A percentile compares a stretch with the other conserved stretches of the same genome.
Evolutionary conservation across 2,113 vertebrate genomes (phyloP).

Genomic region (Acrocephalus arundinaceus): DNA sequence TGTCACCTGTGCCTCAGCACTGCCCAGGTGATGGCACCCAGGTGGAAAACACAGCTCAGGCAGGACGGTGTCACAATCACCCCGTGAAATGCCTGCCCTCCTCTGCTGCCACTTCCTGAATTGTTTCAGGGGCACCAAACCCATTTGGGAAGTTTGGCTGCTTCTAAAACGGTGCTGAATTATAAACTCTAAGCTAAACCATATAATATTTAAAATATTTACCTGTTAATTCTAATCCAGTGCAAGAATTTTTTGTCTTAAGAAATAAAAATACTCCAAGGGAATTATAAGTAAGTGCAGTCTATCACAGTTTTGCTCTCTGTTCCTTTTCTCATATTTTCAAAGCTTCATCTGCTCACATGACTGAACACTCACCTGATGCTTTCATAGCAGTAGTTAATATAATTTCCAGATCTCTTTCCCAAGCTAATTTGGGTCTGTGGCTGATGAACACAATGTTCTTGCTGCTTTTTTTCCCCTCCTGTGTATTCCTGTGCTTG

Average conservation of each 20-base stretch:
- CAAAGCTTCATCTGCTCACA: background rate
- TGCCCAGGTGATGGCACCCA: background rate
- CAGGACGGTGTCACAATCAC: background rate
- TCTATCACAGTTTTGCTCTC: background rate
- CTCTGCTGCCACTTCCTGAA: background rate
- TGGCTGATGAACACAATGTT: background rate
- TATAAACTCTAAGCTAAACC: background rate
- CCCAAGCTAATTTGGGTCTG: background rate
- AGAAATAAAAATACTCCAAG: background rate
- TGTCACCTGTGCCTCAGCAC: background rate
- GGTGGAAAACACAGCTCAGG: background rate
- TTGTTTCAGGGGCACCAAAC: background rate
- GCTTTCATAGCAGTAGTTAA: background rate
- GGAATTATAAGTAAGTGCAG: background rate
- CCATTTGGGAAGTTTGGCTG: rapidly evolving
- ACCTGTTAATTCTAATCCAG: background rate
- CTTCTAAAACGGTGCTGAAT: background rate
- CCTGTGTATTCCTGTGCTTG: background rate
- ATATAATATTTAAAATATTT: background rate
- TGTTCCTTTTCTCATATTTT: background rate
- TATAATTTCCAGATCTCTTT: background rate
- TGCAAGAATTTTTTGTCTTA: background rate
- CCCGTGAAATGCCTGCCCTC: background rate
- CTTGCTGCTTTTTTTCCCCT: background rate
- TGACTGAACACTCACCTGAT: background rate